Conservation (phyloP, 2,888 invertebrate genomes). For the Ennomos quercinarius region DNA sequence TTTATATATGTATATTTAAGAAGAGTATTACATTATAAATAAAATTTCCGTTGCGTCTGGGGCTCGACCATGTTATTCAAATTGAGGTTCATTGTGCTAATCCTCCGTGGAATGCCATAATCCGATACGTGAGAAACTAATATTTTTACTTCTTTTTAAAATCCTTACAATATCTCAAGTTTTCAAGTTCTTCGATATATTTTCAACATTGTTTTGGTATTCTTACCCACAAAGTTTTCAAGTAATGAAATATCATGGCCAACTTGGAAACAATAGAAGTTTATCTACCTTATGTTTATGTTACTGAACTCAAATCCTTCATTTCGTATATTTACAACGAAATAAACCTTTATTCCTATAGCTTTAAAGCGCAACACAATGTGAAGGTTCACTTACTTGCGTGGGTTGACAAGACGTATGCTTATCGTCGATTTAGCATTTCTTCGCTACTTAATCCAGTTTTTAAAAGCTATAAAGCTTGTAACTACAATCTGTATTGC, state of each 20-base stretch:
- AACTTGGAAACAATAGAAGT: slow-evolving; percentile 38
- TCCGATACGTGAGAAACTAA: slow-evolving; percentile 49
- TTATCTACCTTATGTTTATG: slow-evolving; percentile 37
- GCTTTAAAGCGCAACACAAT: slow-evolving; percentile 47
- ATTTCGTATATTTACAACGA: slow-evolving; percentile 32
- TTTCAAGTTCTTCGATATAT: slow-evolving; percentile 8
- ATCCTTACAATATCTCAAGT: slow-evolving; percentile 23
- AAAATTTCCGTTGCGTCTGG: slow-evolving; percentile 40
- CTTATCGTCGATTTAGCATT: slow-evolving; percentile 81
- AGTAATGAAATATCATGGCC: slow-evolving; percentile 31
- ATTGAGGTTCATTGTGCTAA: slow-evolving; percentile 52
- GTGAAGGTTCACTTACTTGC: slow-evolving; percentile 41
- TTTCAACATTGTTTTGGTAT: slow-evolving; percentile 16
- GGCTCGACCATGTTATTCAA: slow-evolving; percentile 40
- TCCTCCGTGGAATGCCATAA: slow-evolving; percentile 60
- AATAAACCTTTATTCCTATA: slow-evolving; percentile 46
- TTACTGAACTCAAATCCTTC: slow-evolving; percentile 26
- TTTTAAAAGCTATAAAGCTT: slow-evolving; percentile 78
- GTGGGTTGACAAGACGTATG: slow-evolving; percentile 81
- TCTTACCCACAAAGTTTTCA: slow-evolving; percentile 19
- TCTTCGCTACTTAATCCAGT: slow-evolving; percentile 82
- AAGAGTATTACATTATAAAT: slow-evolving; percentile 40
- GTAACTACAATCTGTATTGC: slow-evolving; percentile 75
- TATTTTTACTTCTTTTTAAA: slow-evolving; percentile 35
- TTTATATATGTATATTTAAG: slow-evolving; percentile 40